Conservation (phyloP, 2,797 vertebrate genomes). For the Meriones psammophilus region DNA sequence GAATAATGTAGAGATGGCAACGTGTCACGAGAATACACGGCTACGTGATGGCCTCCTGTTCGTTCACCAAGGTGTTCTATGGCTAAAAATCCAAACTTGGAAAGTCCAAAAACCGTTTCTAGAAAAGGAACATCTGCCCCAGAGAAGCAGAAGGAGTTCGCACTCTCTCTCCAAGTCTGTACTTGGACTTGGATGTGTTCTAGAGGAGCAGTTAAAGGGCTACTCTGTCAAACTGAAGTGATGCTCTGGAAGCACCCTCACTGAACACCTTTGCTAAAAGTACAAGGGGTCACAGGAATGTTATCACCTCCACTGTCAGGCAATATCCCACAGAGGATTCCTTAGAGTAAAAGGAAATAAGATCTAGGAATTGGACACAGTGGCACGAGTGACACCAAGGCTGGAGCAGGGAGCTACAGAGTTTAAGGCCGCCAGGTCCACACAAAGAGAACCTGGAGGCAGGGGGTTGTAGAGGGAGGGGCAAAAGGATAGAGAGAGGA, state of each 20-base stretch:
- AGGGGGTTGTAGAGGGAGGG: background rate
- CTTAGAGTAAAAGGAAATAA: background rate
- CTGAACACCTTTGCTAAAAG: conserved; percentile 2
- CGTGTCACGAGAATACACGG: background rate
- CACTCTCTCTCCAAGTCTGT: background rate
- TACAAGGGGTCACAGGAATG: background rate
- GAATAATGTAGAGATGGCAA: background rate
- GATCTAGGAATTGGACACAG: background rate
- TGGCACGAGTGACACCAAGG: background rate
- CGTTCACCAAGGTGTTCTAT: background rate
- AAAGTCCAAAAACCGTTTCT: background rate
- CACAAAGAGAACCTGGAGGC: background rate
- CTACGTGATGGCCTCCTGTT: too few species aligned
- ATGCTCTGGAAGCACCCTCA: background rate
- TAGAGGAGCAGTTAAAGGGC: background rate
- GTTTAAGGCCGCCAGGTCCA: background rate
- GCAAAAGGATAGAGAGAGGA: background rate
- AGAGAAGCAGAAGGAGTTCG: background rate
- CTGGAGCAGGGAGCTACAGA: background rate
- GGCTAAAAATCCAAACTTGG: background rate
- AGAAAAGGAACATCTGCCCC: background rate
- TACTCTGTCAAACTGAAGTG: background rate
- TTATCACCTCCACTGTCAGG: background rate
- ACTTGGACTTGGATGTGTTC: background rate
- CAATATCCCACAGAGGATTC: background rate